Conservation (phyloP, 2,113 vertebrate species). For the Noctilio leporinus region DNA sequence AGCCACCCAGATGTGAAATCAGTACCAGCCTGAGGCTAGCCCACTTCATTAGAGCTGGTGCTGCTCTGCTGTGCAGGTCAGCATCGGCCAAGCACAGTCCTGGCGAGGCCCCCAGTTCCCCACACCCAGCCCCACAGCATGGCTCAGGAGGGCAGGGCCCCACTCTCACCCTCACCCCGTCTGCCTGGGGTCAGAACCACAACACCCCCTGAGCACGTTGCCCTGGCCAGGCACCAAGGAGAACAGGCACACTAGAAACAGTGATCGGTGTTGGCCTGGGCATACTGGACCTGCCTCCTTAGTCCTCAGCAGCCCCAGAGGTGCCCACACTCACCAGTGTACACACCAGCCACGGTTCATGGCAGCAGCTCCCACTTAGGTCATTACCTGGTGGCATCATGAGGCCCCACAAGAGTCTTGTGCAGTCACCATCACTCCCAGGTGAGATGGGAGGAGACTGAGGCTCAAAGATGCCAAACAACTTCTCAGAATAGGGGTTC, state of each 20-base stretch:
- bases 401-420: neutral
- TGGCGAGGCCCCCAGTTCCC: neutral
- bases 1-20: conserved; percentile 61
- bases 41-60: conserved; percentile 56
- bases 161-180: neutral
- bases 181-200: neutral
- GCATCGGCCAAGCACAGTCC: neutral
- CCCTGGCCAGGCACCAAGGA: neutral
- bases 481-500: neutral
- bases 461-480: neutral
- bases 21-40: conserved; percentile 29
- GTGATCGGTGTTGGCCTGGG: neutral
- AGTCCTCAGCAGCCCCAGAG: neutral
- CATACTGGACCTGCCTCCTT: neutral
- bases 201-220: neutral
- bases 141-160: neutral
- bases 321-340: rapidly evolving
- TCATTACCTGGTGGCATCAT: neutral
- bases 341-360: neutral
- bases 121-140: rapidly evolving
- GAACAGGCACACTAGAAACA: neutral
- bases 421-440: neutral
- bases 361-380: neutral
- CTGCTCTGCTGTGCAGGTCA: neutral
- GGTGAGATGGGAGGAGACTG: neutral